Base-by-base conservation (phyloP, 2,888 invertebrate genomes). In the Anoplius nigerrimus region DNA sequence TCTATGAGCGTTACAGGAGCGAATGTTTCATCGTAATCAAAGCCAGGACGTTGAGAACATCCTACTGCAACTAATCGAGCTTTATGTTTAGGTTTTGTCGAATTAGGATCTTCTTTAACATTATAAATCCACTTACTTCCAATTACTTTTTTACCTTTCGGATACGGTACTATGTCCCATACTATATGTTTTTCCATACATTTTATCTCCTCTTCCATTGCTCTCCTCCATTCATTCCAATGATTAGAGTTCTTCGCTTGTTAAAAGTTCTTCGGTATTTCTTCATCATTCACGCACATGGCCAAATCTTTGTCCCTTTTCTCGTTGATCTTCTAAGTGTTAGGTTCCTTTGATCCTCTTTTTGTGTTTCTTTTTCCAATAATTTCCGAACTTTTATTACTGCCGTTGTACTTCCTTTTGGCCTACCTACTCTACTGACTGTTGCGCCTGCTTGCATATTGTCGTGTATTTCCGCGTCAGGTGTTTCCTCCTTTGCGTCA, bases 281-380 rank as follows among this genome's bases (percentile, higher is more conserved):
- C 13, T 11, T 2, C 2, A 13, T 16, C 43, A 45, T 52, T 52
- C 3, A 15, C 52, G 1, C 3, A 51, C 18, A 56, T 52, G 8
- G 51, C 52, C 46, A 61, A 66, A 43, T 56, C 61, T 5, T 52
- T 61, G 13, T 61, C 51, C 13, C 51, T 20, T 11, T 18, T 11
- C 0, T 55, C 21, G n/a, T 56, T 55, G 4, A 34, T 21, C n/a
- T 15, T 61, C 43, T 61, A 13, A 1, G 55, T 61, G n/a, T n/a
- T n/a, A n/a, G n/a, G n/a, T n/a, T n/a, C n/a, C n/a, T n/a, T n/a
- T n/a, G n/a, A n/a, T n/a, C n/a, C n/a, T n/a, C n/a, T n/a, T n/a
- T n/a, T n/a, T n/a, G n/a, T n/a, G n/a, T n/a, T n/a, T n/a, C n/a
- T n/a, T n/a, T n/a, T n/a, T n/a, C n/a, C n/a, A n/a, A n/a, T n/a